Base-by-base conservation (phyloP, 2,797 vertebrate species). In the Sandelia bainsii region DNA sequence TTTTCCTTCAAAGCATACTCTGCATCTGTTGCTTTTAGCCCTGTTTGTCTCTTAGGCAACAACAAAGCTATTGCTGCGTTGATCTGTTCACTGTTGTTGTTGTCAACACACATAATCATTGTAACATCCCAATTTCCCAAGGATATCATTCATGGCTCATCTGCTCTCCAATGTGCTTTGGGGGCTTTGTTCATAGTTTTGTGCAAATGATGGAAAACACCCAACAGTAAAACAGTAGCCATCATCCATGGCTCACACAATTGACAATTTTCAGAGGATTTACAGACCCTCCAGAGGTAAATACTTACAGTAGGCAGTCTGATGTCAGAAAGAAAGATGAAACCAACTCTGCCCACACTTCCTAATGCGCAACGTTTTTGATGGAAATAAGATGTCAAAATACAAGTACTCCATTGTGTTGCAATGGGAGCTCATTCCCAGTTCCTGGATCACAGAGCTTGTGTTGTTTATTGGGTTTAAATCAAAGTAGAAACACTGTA, bases 21-120 rank as follows among this genome's bases (percentile, higher is more conserved):
- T 61, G 42, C 52, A 59, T 68, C 22, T 40, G 54, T 67, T 75
- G 71, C 75, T 70, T 72, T 64, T 66, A 54, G 62, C 72, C 16
- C 69, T n/a, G 66, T 66, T 45, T 6, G 62, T 83, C 75, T 86
- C 86, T 85, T 3, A 73, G 83, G 83, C 75, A 84, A 87, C 85
- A 78, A 80, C 84, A 77, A 79, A 81, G 71, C 72, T 49, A 54
- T 60, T 11, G 2, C 45, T 27, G 6, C 8, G 51, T 53, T 81
- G 81, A 88, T 84, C 75, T 73, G 72, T 27, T 68, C 63, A 54
- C 83, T 50, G 82, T 58, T 65, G 78, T 63, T 48, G 40, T 34
- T 82, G 85, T 87, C 87, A 85, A 77, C 79, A 75, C 79, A 75
- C 45, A 60, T 74, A 79, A 81, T 50, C 77, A 73, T 77, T 79